Evolutionary conservation across 2,888 invertebrate species (phyloP).

Genomic region (Microplitis deprimator): DNA sequence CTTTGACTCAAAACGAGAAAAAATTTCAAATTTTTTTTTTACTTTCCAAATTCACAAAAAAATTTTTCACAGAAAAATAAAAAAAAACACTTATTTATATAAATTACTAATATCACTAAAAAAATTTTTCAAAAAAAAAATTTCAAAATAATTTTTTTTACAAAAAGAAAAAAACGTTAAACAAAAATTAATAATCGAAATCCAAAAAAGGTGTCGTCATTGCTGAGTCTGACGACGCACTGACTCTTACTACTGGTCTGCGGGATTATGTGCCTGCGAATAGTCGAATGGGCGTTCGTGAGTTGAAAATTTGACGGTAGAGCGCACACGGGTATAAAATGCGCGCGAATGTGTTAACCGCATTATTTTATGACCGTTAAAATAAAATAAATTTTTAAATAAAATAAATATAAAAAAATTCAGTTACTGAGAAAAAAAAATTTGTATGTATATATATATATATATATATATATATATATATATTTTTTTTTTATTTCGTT

Average conservation of each 20-base stretch:
- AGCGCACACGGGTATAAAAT: background rate
- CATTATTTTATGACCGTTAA: too few species aligned
- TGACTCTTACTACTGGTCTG: constrained; percentile 57
- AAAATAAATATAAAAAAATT: too few species aligned
- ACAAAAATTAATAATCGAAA: constrained; percentile 32
- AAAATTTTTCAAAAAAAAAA: too few species aligned
- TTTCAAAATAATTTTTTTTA: background rate
- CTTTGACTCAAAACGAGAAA: too few species aligned
- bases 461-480: background rate
- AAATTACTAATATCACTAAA: too few species aligned
- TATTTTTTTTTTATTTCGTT: background rate
- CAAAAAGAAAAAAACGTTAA: background rate
- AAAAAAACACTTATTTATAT: too few species aligned
- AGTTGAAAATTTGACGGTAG: background rate
- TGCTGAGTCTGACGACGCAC: constrained; percentile 69
- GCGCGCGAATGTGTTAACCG: background rate
- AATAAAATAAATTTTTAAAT: too few species aligned
- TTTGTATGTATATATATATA: background rate
- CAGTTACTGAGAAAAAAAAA: too few species aligned
- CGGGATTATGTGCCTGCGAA: background rate
- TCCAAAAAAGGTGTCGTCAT: constrained; percentile 59
- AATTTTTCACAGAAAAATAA: too few species aligned
- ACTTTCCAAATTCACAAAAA: too few species aligned
- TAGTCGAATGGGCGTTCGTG: background rate
- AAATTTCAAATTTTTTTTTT: too few species aligned